Evolutionary conservation across 2,113 vertebrate genomes (phyloP).

Genomic region (Cyanoliseus patagonus): DNA sequence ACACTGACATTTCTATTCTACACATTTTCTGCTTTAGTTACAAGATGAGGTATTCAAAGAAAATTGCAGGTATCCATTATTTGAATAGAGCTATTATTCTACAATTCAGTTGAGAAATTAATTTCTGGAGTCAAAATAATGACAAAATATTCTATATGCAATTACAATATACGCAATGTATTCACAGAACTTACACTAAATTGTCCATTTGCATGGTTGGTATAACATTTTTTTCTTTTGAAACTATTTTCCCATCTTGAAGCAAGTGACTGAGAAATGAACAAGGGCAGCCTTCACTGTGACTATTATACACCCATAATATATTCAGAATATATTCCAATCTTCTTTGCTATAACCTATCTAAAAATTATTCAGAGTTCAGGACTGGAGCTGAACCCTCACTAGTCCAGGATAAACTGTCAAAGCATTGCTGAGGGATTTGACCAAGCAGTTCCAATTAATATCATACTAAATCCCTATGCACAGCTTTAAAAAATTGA

Average conservation of each 20-base stretch:
- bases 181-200: not conserved
- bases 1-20: not conserved
- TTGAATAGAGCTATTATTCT: not conserved
- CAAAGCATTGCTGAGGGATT: conserved; percentile 16
- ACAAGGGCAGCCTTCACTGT: not conserved
- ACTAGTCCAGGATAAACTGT: not conserved
- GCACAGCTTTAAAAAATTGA: conserved; percentile 40
- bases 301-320: not conserved
- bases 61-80: not conserved
- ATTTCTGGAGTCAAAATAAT: conserved; percentile 1
- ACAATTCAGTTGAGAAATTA: not conserved
- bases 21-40: not conserved
- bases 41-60: not conserved
- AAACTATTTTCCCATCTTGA: not conserved
- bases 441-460: conserved; percentile 24
- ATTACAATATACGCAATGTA: not conserved
- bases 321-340: not conserved
- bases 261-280: not conserved
- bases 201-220: not conserved
- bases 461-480: conserved; percentile 9
- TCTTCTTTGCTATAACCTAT: not conserved
- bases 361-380: conserved; percentile 14
- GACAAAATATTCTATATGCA: not conserved
- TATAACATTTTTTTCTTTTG: not conserved
- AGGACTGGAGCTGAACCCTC: not conserved